A percentile compares a stretch with the other conserved stretches of the same genome.
Evolutionary conservation across 2,888 invertebrate genomes (phyloP).

Genomic region (Drosophila kambysellisi): DNA sequence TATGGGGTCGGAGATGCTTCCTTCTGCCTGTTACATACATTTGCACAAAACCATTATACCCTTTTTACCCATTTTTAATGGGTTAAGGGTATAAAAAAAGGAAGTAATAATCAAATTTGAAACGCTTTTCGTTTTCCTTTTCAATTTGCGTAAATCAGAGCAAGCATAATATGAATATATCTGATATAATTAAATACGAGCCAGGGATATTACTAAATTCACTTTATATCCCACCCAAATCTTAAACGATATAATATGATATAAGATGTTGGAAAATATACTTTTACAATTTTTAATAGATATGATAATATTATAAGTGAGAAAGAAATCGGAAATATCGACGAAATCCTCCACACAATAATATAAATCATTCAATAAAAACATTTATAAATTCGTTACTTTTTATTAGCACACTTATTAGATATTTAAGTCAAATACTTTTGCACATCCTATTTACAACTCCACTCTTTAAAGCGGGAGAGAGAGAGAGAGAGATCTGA

Average conservation of each 20-base stretch:
- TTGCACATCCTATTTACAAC: slow-evolving; percentile 16
- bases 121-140: background rate
- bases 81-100: background rate
- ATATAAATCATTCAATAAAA: background rate
- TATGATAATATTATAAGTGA: too few species aligned
- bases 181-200: too few species aligned
- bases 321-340: background rate
- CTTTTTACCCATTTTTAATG: too few species aligned
- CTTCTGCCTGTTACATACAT: too few species aligned
- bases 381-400: slow-evolving; percentile 26
- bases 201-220: too few species aligned
- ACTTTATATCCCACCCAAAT: background rate
- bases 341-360: too few species aligned
- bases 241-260: background rate
- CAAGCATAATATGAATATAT: background rate
- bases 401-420: slow-evolving; percentile 60
- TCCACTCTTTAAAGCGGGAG: slow-evolving; percentile 5
- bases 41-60: too few species aligned
- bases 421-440: slow-evolving; percentile 22
- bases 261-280: too few species aligned
- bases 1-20: too few species aligned
- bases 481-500: slow-evolving; percentile 32
- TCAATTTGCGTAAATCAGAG: background rate
- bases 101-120: background rate
- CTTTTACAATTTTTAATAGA: too few species aligned